Percentiles rank a stretch among this genome's conserved stretches.
These are phyloP conservation scores for Trypoxylon attenuatum DNA, from an alignment of 2,888 invertebrate genomes.

Conservation along the genomic window DNA sequence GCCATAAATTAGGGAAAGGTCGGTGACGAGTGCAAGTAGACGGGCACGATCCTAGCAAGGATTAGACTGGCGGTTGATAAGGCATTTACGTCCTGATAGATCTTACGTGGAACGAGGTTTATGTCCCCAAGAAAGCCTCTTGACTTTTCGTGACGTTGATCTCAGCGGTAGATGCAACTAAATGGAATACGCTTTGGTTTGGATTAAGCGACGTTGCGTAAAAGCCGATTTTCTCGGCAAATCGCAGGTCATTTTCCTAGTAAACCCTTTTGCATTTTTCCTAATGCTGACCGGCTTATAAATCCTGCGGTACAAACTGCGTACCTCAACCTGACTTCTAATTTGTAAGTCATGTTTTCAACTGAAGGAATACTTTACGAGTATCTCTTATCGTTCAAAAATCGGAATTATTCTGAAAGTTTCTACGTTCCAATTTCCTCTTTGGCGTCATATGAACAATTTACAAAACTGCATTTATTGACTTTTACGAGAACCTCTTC, in stretches of 20 bases:
- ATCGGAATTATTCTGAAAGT: no score
- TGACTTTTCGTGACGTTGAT: constrained; percentile 34
- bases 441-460: no score
- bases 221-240: constrained; percentile 13
- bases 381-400: no score
- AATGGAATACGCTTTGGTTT: constrained; percentile 14
- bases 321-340: no score
- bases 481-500: no score
- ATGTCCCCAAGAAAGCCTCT: constrained; percentile 33
- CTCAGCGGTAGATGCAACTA: constrained; percentile 19
- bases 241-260: not conserved
- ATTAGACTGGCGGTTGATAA: constrained; percentile 44
- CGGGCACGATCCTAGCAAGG: constrained; percentile 38
- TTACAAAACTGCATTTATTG: no score
- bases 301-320: no score
- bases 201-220: constrained; percentile 25
- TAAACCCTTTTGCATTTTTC: no score
- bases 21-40: constrained; percentile 28
- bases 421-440: no score
- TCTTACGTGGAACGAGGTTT: constrained; percentile 39
- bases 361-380: no score
- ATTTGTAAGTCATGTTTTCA: no score
- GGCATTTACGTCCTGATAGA: constrained; percentile 34
- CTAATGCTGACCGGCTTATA: no score
- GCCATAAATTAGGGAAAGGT: constrained; percentile 51